Conservation (phyloP, 2,113 vertebrate genomes). For the Gavialis gangeticus region DNA sequence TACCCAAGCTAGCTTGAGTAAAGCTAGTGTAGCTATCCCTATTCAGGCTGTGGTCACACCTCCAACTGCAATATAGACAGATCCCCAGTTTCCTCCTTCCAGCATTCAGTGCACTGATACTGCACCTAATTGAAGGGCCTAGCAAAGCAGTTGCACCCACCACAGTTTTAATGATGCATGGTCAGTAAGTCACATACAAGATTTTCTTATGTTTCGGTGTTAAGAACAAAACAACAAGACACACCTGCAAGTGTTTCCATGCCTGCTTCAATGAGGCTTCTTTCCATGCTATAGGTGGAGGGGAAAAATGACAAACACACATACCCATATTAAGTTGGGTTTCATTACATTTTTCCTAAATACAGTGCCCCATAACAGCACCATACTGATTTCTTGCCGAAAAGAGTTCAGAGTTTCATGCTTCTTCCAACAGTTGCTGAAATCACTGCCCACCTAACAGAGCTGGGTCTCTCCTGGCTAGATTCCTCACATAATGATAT, state of each 20-base stretch:
- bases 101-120: not conserved
- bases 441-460: not conserved
- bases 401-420: not conserved
- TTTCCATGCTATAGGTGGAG: slow-evolving; percentile 63
- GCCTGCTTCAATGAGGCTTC: slow-evolving; percentile 13
- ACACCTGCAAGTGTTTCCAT: slow-evolving; percentile 71
- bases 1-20: not conserved
- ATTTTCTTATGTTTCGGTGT: not conserved
- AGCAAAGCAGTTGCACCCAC: not conserved
- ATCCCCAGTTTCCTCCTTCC: not conserved
- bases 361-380: not conserved
- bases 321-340: not conserved
- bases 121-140: not conserved
- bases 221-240: not conserved
- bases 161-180: not conserved
- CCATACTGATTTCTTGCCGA: not conserved
- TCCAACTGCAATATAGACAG: accelerated
- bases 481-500: not conserved
- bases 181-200: not conserved
- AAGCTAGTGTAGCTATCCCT: not conserved
- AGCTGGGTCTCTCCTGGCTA: not conserved
- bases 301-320: not conserved
- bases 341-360: not conserved
- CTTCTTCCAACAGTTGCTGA: slow-evolving; percentile 26
- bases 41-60: not conserved